Percentiles rank a stretch among this genome's conserved stretches.
Conservation (phyloP, 2,797 vertebrate species). For the Myioborus miniatus region DNA sequence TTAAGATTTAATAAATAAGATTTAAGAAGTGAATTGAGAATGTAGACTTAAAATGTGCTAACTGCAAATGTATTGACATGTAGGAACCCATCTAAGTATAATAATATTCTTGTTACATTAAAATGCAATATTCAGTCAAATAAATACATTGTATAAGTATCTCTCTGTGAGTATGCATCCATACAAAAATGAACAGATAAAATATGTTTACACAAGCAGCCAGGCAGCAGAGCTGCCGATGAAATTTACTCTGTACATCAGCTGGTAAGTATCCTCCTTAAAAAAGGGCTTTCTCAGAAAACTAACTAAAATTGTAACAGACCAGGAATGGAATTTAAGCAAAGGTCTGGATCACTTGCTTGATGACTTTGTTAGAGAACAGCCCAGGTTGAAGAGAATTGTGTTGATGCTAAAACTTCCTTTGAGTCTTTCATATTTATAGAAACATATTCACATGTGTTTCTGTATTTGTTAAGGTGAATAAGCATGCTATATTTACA, state of each 20-base stretch:
- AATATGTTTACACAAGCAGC: background rate
- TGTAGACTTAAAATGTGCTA: background rate
- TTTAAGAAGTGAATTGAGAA: background rate
- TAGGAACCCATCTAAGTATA: background rate
- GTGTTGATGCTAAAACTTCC: background rate
- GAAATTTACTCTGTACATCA: background rate
- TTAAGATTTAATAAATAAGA: background rate
- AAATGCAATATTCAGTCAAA: background rate
- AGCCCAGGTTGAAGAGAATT: background rate
- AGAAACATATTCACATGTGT: background rate
- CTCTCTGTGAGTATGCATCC: background rate
- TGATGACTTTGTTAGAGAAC: background rate
- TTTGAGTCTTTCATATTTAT: background rate
- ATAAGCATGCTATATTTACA: background rate
- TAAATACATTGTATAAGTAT: background rate
- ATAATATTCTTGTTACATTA: background rate
- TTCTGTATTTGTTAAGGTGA: background rate
- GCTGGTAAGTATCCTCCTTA: background rate
- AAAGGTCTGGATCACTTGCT: background rate
- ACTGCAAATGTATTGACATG: background rate
- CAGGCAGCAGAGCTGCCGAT: background rate
- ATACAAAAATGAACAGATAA: background rate
- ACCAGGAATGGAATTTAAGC: background rate
- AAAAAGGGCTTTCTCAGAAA: background rate
- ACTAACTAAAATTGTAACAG: background rate